Percentiles rank a stretch among this genome's conserved stretches.
Conservation (phyloP, 2,888 invertebrate species). For the Chloroclystis v-ata region DNA sequence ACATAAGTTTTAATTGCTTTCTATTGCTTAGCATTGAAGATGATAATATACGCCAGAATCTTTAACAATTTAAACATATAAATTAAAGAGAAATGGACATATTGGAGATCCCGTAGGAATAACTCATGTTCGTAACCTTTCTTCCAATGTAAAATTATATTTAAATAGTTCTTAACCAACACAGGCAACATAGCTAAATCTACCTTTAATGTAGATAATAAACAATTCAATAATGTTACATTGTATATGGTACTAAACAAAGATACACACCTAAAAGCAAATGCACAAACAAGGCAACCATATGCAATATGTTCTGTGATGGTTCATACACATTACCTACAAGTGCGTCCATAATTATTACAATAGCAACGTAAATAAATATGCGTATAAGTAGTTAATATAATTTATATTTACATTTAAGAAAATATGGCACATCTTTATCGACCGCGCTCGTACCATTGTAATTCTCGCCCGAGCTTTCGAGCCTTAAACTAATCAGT, state of each 20-base stretch:
- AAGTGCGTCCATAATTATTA: slow-evolving; percentile 43
- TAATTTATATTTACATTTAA: slow-evolving; percentile 76
- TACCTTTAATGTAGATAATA: slow-evolving; percentile 40
- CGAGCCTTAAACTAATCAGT: slow-evolving; percentile 49
- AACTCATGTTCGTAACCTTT: slow-evolving; percentile 26
- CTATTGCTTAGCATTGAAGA: slow-evolving; percentile 18
- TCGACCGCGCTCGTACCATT: slow-evolving; percentile 62
- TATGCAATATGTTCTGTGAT: slow-evolving; percentile 61
- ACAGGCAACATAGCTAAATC: slow-evolving; percentile 30
- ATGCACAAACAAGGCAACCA: slow-evolving; percentile 70
- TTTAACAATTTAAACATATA: slow-evolving; percentile 7
- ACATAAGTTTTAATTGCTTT: slow-evolving; percentile 26
- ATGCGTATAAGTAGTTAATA: slow-evolving; percentile 67
- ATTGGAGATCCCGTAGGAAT: slow-evolving; percentile 16
- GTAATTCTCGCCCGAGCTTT: slow-evolving; percentile 44
- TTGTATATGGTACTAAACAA: slow-evolving; percentile 42
- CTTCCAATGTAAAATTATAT: slow-evolving; percentile 28
- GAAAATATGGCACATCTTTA: slow-evolving; percentile 77
- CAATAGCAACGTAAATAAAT: slow-evolving; percentile 69
- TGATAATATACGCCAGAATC: slow-evolving; percentile 18
- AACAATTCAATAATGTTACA: slow-evolving; percentile 35
- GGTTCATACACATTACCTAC: slow-evolving; percentile 49
- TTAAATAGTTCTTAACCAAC: slow-evolving; percentile 35
- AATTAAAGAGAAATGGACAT: slow-evolving; percentile 10
- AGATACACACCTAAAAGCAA: slow-evolving; percentile 67